phyloP scores from a whole-genome alignment of 2,888 invertebrate species.

The Cataglyphis cursor region DNA sequence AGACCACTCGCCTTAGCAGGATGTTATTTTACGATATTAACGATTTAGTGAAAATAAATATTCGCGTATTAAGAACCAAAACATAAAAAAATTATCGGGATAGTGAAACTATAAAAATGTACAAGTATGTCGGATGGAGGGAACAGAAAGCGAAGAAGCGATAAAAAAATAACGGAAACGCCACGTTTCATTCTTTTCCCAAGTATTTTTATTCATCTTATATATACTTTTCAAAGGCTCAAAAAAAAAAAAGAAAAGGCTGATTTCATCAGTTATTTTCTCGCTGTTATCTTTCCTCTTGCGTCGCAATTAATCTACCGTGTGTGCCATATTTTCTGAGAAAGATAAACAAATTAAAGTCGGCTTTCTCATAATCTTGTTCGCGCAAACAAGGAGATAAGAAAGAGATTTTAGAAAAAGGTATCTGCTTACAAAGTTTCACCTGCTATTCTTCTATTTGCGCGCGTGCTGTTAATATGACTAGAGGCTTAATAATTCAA shows the following conservation, averaged over 20 bases:
- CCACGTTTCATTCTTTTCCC: constrained; percentile 72
- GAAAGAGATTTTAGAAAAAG: constrained; percentile 22
- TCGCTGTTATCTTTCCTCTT: constrained; percentile 59
- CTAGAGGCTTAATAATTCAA: constrained; percentile 82
- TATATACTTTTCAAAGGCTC: constrained; percentile 74
- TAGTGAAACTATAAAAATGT: constrained; percentile 16
- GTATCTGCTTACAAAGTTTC: constrained; percentile 58
- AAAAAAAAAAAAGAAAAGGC: constrained; percentile 59
- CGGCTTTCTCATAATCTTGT: constrained; percentile 56
- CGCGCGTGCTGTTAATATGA: constrained; percentile 77
- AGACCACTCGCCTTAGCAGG: constrained; percentile 8
- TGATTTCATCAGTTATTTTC: constrained; percentile 61
- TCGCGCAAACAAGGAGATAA: constrained; percentile 44
- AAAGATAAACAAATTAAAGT: constrained; percentile 49
- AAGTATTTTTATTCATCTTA: constrained; percentile 79
- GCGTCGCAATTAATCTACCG: constrained; percentile 57
- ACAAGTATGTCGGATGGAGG: constrained; percentile 29
- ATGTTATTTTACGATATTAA: background rate
- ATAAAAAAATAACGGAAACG: constrained; percentile 68
- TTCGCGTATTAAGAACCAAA: background rate
- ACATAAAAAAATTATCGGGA: constrained; percentile 7
- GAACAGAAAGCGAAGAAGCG: constrained; percentile 54
- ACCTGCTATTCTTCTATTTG: constrained; percentile 41
- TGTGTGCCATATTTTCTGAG: constrained; percentile 39
- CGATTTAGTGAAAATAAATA: background rate